A percentile compares a stretch with the other conserved stretches of the same genome.
These are phyloP conservation scores for Hyposoter didymator DNA, from an alignment of 2,888 invertebrate genomes.

Conservation along the genomic window DNA sequence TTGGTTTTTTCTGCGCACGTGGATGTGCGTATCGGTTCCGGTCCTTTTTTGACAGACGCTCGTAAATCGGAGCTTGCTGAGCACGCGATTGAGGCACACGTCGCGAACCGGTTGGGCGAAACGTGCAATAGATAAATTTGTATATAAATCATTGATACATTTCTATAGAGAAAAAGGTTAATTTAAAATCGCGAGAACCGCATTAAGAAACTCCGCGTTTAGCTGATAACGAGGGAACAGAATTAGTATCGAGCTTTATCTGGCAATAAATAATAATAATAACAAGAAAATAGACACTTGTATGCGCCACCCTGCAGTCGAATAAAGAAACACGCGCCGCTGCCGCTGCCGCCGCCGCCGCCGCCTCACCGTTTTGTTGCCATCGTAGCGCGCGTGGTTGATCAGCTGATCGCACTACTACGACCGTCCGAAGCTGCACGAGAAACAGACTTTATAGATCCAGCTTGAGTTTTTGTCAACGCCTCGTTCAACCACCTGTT, in stretches of 20 bases:
- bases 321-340: constrained; percentile 51
- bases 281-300: constrained; percentile 28
- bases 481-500: neutral
- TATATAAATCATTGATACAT: neutral
- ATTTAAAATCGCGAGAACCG: neutral
- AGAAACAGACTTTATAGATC: constrained; percentile 23
- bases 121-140: neutral
- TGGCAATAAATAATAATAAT: neutral
- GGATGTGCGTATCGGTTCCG: constrained; percentile 52
- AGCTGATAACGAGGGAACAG: neutral
- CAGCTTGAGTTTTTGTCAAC: neutral
- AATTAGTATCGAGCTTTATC: constrained; percentile 10
- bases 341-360: constrained; percentile 41
- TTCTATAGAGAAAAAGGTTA: neutral
- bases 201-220: neutral
- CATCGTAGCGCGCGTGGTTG: constrained; percentile 81
- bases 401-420: constrained; percentile 81
- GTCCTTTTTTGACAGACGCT: constrained; percentile 15
- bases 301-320: constrained; percentile 63
- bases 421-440: constrained; percentile 58
- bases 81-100: neutral
- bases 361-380: constrained; percentile 70
- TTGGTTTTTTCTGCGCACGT: constrained; percentile 42
- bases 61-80: neutral
- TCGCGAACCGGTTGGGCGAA: neutral